Evolutionary conservation across 1,140 invertebrate genomes (phyloP).

Genomic region (Sitobion miscanthi): DNA sequence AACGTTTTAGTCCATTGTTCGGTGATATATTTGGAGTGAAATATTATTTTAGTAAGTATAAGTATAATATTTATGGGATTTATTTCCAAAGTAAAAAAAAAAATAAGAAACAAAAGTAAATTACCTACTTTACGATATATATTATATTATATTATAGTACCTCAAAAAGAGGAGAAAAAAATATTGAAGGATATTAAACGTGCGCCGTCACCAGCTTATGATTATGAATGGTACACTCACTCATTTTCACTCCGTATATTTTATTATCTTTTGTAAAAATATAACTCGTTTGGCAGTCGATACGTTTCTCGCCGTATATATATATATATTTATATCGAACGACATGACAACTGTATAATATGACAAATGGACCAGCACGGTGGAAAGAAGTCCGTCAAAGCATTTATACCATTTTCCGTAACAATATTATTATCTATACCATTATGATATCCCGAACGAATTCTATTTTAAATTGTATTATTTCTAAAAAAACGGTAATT

Average conservation of each 20-base stretch:
- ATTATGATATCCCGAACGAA: neutral
- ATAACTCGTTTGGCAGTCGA: slow-evolving; percentile 1
- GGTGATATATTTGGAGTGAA: neutral
- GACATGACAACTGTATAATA: neutral
- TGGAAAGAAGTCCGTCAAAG: neutral
- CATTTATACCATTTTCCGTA: neutral
- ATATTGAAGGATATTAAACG: slow-evolving; percentile 18
- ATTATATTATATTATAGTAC: neutral
- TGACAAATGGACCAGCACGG: neutral
- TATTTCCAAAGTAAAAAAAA: neutral
- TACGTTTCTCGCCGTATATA: neutral
- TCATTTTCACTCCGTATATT: neutral
- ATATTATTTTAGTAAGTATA: neutral
- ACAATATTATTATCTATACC: neutral
- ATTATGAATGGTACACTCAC: slow-evolving; percentile 21
- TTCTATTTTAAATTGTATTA: neutral
- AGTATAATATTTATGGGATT: neutral
- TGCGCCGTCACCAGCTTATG: slow-evolving; percentile 6
- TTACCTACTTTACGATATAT: slow-evolving; percentile 18
- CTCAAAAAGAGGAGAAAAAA: neutral
- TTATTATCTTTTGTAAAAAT: slow-evolving; percentile 30
- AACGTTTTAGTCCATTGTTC: neutral
- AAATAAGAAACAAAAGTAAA: slow-evolving; percentile 11
- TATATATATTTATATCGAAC: neutral
- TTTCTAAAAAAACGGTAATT: too few species aligned